Conservation (phyloP, 2,797 vertebrate species). For the Hapalemur alaotrensis region DNA sequence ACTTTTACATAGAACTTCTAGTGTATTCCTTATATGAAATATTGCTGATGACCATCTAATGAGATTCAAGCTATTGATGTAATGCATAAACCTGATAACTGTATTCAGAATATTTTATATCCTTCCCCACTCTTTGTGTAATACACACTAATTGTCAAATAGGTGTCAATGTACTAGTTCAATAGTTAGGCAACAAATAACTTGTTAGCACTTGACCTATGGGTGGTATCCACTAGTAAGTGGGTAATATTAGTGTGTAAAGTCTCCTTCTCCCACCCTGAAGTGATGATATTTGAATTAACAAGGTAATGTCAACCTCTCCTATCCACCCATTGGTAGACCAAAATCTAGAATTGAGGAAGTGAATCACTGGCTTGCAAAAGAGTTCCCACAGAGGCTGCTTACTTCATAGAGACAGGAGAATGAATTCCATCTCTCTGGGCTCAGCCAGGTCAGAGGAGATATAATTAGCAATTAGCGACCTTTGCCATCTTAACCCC, state of each 20-base stretch:
- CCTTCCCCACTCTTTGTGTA: neutral
- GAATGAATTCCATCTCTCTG: neutral
- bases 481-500: neutral
- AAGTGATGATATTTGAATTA: neutral
- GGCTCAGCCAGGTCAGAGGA: neutral
- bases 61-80: neutral
- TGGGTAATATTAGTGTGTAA: neutral
- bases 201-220: neutral
- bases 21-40: neutral
- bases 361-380: neutral
- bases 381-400: neutral
- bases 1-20: neutral
- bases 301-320: neutral
- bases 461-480: neutral
- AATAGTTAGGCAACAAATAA: neutral
- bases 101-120: neutral
- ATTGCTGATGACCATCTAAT: neutral
- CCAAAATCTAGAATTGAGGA: neutral
- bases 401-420: neutral
- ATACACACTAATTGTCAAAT: neutral
- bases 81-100: neutral
- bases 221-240: neutral
- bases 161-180: neutral
- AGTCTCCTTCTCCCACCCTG: neutral
- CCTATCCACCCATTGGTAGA: neutral